Evolutionary conservation across 2,113 vertebrate species (phyloP).

Genomic region (Brienomyrus longianalis): DNA sequence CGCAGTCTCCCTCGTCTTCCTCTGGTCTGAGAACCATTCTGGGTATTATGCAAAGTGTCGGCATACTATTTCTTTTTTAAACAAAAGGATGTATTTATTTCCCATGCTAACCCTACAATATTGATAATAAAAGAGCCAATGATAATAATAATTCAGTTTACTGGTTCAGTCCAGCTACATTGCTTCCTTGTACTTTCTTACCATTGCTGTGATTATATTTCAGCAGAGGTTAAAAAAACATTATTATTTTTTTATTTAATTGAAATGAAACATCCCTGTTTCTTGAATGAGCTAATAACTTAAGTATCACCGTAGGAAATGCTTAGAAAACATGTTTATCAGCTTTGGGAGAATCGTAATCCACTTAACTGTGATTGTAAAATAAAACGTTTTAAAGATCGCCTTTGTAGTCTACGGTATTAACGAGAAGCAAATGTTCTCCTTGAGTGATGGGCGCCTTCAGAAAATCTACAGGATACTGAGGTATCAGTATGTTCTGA

Average conservation of each 20-base stretch:
- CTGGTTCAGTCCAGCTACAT: background rate
- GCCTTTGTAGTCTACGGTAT: constrained; percentile 12
- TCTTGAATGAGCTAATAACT: background rate
- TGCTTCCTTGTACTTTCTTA: background rate
- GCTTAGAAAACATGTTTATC: constrained; percentile 9
- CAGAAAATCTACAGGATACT: background rate
- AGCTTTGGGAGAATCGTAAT: background rate
- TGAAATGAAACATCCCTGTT: background rate
- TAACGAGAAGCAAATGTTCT: background rate
- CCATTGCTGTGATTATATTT: background rate
- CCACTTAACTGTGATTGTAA: constrained; percentile 8
- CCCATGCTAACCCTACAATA: background rate
- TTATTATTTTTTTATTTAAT: background rate
- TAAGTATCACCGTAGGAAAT: background rate
- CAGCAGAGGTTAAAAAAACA: background rate
- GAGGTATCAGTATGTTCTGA: background rate
- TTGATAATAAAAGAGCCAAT: constrained; percentile 3
- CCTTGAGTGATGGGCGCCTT: background rate
- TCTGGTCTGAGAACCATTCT: constrained; percentile 33
- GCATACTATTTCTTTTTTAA: constrained; percentile 26
- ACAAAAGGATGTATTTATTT: constrained; percentile 20
- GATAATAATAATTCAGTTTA: constrained; percentile 5
- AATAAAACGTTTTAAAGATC: constrained; percentile 5
- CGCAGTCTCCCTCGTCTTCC: constrained; percentile 15
- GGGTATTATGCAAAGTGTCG: constrained; percentile 42